A percentile compares a stretch with the other conserved stretches of the same genome.
Conservation (phyloP, 2,113 vertebrate genomes). For the Nannospalax galili region DNA sequence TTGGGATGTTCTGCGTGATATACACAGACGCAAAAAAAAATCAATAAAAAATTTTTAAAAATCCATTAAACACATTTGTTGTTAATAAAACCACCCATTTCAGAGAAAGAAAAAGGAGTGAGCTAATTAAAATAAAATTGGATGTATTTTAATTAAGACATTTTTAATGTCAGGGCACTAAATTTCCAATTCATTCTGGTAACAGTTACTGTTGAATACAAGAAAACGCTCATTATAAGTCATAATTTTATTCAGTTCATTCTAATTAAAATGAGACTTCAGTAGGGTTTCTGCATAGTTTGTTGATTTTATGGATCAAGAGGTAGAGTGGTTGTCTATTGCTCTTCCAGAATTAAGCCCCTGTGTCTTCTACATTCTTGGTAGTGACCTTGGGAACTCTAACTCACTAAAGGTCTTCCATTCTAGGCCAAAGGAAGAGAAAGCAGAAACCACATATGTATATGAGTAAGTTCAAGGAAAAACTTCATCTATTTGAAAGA, state of each 20-base stretch:
- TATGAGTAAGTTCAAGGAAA: neutral
- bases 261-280: neutral
- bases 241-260: neutral
- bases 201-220: neutral
- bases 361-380: neutral
- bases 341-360: neutral
- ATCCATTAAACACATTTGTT: too few species aligned
- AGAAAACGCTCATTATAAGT: neutral
- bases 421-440: neutral
- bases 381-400: neutral
- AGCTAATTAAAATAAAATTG: neutral
- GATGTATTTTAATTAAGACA: neutral
- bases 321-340: neutral
- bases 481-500: conserved; percentile 5
- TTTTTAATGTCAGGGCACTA: neutral
- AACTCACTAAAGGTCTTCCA: neutral
- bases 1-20: too few species aligned
- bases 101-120: neutral
- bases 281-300: neutral
- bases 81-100: neutral
- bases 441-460: neutral
- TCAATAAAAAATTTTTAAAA: too few species aligned
- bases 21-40: too few species aligned
- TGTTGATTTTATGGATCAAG: neutral
- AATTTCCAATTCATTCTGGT: neutral